These are phyloP conservation scores for Phyllostomus discolor DNA, from an alignment of 2,113 vertebrate genomes.

Conservation along the genomic window DNA sequence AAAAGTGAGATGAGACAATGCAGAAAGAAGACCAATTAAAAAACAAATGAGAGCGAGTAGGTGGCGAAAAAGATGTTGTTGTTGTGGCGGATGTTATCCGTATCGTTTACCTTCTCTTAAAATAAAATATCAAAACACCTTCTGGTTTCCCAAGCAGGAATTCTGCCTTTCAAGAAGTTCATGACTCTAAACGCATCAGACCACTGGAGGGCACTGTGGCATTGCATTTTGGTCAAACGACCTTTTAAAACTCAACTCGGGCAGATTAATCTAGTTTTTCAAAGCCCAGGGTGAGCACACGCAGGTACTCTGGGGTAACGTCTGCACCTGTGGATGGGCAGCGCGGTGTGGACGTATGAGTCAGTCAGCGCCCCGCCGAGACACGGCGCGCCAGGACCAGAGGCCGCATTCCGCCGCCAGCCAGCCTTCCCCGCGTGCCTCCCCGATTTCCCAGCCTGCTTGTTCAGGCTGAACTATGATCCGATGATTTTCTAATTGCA, in stretches of 20 bases:
- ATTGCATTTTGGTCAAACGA: conserved; percentile 69
- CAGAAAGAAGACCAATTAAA: neutral
- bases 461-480: conserved; percentile 56
- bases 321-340: conserved; percentile 30
- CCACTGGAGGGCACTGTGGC: conserved; percentile 82
- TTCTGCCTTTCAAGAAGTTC: neutral
- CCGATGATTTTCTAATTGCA: conserved; percentile 74
- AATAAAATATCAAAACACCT: neutral
- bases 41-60: neutral
- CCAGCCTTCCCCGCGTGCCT: conserved; percentile 12
- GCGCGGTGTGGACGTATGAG: conserved; percentile 42
- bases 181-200: conserved; percentile 28
- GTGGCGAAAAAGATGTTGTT: neutral
- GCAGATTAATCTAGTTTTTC: conserved; percentile 34
- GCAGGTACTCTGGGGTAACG: conserved; percentile 46
- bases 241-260: conserved; percentile 27
- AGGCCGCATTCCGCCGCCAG: conserved; percentile 15
- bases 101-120: neutral
- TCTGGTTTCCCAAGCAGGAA: neutral
- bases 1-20: neutral
- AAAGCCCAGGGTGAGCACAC: conserved; percentile 37
- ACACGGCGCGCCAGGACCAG: neutral
- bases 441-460: conserved; percentile 60
- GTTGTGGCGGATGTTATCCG: neutral
- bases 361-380: conserved; percentile 30